Base-by-base conservation (phyloP, 2,797 vertebrate species). In the Anableps anableps region DNA sequence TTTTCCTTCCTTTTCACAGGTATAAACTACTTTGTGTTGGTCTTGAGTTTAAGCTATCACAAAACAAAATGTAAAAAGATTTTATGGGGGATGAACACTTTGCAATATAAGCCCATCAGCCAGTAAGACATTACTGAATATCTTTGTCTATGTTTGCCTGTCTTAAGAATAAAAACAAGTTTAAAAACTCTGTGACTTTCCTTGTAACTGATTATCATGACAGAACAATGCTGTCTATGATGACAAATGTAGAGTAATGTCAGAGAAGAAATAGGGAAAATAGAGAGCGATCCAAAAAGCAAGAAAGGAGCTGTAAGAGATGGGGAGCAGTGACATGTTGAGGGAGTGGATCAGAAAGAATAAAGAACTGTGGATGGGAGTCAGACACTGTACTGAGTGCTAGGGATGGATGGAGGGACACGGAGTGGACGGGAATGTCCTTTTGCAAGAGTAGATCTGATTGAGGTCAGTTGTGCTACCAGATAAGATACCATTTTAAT, bases 391-490 rank as follows among this genome's bases (percentile, higher is more conserved):
- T 66, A 87, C 83, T 89, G 85, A 89, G 88, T 73, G 77, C 89
- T 78, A 85, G 75, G 85, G 80, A 87, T 78, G 83, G 90, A 87
- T 80, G 80, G 81, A 80, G 73, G 78, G 82, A 86, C 81, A 82
- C 75, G 74, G 60, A 85, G 77, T 80, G 64, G 77, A 85, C 74
- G 74, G 75, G 82, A 81, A 80, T 80, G 29, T 90, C 83, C 83
- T 87, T 85, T 79, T 87, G 85, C 82, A 87, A 85, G 91, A 92
- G 91, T 87, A 86, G 80, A 83, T 92, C 85, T 95, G 94, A 94
- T 95, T 95, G 93, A 93, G 94, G 94, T 94, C 94, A 93, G 92
- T 93, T 92, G 93, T 93, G 83, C 88, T 90, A 87, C 84, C 89
- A 93, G 92, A 92, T 92, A 91, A 93, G 90, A 91, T 89, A 87